Evolutionary conservation across 2,797 vertebrate genomes (phyloP).

Genomic region (Threskiornis aethiopicus): DNA sequence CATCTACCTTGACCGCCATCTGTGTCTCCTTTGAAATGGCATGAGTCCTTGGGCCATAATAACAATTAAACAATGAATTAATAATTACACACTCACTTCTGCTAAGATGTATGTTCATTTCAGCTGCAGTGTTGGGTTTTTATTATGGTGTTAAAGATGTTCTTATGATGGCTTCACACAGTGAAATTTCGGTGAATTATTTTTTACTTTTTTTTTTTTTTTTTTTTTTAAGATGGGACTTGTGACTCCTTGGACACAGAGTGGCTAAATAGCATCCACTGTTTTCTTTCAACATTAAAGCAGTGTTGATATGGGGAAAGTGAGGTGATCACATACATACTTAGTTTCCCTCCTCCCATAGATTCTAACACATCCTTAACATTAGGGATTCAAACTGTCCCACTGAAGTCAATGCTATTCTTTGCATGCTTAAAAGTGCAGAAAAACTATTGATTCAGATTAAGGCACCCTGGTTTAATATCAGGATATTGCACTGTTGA

Average conservation of each 20-base stretch:
- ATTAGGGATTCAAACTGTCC: not conserved
- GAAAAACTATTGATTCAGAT: not conserved
- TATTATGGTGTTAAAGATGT: not conserved
- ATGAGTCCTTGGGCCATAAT: fast-evolving
- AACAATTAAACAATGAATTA: not conserved
- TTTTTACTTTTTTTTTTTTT: not conserved
- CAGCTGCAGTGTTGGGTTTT: not conserved
- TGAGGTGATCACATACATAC: not conserved
- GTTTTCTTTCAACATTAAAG: not conserved
- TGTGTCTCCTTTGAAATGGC: not conserved
- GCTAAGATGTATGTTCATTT: not conserved
- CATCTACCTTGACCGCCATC: not conserved
- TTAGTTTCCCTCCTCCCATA: not conserved
- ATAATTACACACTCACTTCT: not conserved
- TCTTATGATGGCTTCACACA: not conserved
- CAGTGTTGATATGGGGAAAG: not conserved
- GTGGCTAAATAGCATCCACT: not conserved
- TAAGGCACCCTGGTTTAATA: not conserved
- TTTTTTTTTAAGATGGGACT: not conserved
- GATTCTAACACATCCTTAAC: not conserved
- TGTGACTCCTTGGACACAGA: too few relatives aligned
- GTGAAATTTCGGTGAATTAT: not conserved
- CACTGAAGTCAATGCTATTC: not conserved
- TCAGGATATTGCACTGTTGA: not conserved
- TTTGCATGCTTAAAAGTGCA: not conserved